phyloP scores from a whole-genome alignment of 2,113 vertebrate genomes.

The Halichoerus grypus region DNA sequence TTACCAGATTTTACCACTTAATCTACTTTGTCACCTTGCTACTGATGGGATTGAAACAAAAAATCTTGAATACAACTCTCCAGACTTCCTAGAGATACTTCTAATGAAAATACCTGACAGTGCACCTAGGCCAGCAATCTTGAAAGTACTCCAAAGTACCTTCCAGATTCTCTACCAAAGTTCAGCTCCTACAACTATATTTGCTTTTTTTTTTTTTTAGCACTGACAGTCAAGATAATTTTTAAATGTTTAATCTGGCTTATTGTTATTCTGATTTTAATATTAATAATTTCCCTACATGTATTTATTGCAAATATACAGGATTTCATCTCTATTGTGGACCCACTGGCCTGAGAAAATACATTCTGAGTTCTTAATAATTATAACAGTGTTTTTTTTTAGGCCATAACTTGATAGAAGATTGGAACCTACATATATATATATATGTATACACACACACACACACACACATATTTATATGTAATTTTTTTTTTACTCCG shows the following conservation, averaged over 20 bases:
- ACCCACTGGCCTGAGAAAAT: slow-evolving; percentile 12
- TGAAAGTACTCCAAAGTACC: not conserved
- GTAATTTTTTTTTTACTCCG: slow-evolving; percentile 27
- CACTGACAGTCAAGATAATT: slow-evolving; percentile 8
- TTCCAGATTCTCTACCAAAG: not conserved
- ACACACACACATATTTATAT: not conserved
- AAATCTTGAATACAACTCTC: not conserved
- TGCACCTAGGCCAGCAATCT: not conserved
- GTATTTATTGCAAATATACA: not conserved
- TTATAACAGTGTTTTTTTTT: slow-evolving; percentile 15
- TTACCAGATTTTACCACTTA: not conserved
- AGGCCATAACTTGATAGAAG: slow-evolving; percentile 18
- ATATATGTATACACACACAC: too few species aligned
- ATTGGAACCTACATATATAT: not conserved
- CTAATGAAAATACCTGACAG: not conserved
- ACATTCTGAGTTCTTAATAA: not conserved
- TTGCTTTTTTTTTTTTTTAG: not conserved
- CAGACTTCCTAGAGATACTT: not conserved
- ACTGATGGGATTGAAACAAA: not conserved
- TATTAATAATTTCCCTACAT: not conserved
- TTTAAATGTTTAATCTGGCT: not conserved
- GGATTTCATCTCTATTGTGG: not conserved
- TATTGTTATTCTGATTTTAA: not conserved
- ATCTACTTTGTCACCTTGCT: not conserved
- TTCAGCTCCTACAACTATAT: not conserved